Evolutionary conservation across 2,797 vertebrate species (phyloP).

Genomic region (Coendou prehensilis): DNA sequence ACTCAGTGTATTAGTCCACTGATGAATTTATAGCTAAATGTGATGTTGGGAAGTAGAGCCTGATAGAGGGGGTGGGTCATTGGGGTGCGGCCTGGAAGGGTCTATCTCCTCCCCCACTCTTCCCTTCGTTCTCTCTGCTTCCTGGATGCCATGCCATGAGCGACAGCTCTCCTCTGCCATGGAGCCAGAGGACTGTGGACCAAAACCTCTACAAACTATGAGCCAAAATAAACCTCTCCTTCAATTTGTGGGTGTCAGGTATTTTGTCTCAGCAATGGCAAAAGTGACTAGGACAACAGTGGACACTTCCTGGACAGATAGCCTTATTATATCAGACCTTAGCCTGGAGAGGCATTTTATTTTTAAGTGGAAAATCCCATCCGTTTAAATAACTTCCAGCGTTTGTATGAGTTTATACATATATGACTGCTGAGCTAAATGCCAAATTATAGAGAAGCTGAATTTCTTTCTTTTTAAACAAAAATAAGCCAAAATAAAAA

Average conservation of each 20-base stretch:
- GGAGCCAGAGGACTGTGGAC: background rate
- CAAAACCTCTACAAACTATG: background rate
- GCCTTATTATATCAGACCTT: background rate
- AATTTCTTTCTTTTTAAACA: constrained; percentile 3
- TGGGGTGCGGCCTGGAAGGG: background rate
- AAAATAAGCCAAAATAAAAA: background rate
- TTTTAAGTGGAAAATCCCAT: background rate
- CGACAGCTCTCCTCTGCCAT: background rate
- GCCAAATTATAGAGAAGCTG: background rate
- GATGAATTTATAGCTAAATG: background rate
- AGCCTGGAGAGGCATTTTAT: background rate
- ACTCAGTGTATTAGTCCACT: background rate
- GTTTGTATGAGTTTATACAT: background rate
- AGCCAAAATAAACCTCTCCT: background rate
- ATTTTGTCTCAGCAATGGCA: background rate
- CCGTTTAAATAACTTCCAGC: background rate
- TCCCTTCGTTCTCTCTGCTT: background rate
- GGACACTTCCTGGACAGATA: background rate
- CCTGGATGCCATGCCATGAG: background rate
- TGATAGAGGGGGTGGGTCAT: background rate
- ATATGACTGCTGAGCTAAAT: background rate
- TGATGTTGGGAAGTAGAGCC: background rate
- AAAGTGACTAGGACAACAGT: background rate
- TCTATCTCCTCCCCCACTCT: background rate
- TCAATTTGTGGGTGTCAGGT: background rate